Evolutionary conservation across 2,888 invertebrate species (phyloP).

Genomic region (Lasioglossum pauxillum): DNA sequence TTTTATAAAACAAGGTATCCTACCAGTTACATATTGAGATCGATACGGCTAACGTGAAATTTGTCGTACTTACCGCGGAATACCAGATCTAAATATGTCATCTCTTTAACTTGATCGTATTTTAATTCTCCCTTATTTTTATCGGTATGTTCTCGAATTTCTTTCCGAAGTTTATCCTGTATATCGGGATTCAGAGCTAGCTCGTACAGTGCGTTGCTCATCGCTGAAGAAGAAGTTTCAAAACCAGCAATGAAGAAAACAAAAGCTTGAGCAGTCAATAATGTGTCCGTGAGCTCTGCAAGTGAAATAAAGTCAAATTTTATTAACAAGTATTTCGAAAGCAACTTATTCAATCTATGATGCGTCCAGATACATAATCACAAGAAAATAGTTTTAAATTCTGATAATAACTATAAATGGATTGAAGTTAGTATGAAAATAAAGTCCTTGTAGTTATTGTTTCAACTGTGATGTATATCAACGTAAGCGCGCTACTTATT

Average conservation of each 20-base stretch:
- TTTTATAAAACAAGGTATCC: background rate
- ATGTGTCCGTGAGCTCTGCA: slow-evolving; percentile 68
- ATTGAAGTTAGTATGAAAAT: too few relatives aligned
- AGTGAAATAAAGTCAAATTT: slow-evolving; percentile 36
- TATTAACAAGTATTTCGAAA: background rate
- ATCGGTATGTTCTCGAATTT: slow-evolving; percentile 64
- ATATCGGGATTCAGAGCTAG: slow-evolving; percentile 72
- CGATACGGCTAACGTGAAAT: background rate
- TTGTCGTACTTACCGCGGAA: slow-evolving; percentile 76
- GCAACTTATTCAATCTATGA: background rate
- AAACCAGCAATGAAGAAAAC: slow-evolving; percentile 76
- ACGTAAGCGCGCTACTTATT: too few relatives aligned
- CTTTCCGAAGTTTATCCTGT: slow-evolving; percentile 70
- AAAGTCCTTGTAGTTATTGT: too few relatives aligned
- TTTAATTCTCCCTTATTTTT: slow-evolving; percentile 79
- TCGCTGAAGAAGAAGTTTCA: slow-evolving; percentile 75
- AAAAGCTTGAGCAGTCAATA: slow-evolving; percentile 73
- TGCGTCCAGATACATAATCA: background rate
- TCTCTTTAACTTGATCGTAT: slow-evolving; percentile 82
- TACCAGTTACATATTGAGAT: background rate
- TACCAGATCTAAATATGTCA: slow-evolving; percentile 84
- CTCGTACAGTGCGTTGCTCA: slow-evolving; percentile 75
- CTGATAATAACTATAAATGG: too few relatives aligned
- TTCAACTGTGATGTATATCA: too few relatives aligned
- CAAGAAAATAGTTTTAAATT: too few relatives aligned